Percentiles rank a stretch among this genome's conserved stretches.
These are phyloP conservation scores for Paradisaea rubra DNA, from an alignment of 2,113 vertebrate species.

Conservation along the genomic window DNA sequence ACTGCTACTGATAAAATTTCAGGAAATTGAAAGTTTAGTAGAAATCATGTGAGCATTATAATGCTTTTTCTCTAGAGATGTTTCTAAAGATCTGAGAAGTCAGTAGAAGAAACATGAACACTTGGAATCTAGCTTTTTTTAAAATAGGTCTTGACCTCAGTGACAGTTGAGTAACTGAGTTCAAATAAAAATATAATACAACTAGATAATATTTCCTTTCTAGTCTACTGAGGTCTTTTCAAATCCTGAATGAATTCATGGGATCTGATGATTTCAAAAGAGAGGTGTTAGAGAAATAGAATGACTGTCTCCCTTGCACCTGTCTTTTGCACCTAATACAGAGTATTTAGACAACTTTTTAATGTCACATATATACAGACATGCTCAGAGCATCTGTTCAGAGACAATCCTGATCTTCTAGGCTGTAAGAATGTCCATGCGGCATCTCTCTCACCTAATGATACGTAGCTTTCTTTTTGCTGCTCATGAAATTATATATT, in stretches of 20 bases:
- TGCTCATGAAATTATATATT: not conserved
- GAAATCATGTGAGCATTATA: not conserved
- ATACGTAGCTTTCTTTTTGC: not conserved
- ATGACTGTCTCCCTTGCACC: not conserved
- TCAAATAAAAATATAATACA: not conserved
- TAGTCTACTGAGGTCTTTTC: not conserved
- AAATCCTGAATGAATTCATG: not conserved
- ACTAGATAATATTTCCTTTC: not conserved
- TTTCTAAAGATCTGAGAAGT: not conserved
- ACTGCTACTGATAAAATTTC: not conserved
- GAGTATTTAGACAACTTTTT: not conserved
- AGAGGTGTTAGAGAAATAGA: not conserved
- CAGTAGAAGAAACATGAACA: not conserved
- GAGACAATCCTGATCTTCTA: not conserved
- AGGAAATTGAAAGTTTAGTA: not conserved
- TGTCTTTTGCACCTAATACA: not conserved
- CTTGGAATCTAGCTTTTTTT: not conserved
- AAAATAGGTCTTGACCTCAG: not conserved
- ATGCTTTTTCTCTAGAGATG: not conserved
- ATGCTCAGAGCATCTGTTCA: not conserved
- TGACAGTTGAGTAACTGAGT: not conserved
- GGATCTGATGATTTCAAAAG: not conserved
- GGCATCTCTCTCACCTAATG: not conserved
- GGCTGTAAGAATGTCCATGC: not conserved
- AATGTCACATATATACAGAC: rapidly evolving